Evolutionary conservation across 2,888 invertebrate species (phyloP), one percentile per base, ranked within the genome.

Genomic region (Chalcis sispes): DNA sequence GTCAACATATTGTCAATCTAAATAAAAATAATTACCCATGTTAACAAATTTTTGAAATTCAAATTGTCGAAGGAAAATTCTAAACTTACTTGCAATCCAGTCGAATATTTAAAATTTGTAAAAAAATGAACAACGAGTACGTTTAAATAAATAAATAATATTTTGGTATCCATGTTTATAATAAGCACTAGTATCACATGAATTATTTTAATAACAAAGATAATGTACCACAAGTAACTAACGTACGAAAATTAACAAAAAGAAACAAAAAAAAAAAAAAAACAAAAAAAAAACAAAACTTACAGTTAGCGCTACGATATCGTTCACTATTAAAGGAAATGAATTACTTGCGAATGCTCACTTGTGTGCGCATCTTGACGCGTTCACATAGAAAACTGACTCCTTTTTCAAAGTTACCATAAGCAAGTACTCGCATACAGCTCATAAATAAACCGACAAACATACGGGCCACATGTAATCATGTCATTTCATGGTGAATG

Each of bases 391-490:
- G 29, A 29, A 23, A 71, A 75, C 75, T 75, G 54, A 71, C 61
- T 75, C 23, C 58, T 65, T 66, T 75, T 71, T 75, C 32, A 61
- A 29, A 50, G 40, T 23, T 56, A 23, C 27, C 42, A 52, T 52
- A 61, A 29, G 56, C 15, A 56, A 42, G 52, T 70, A 75, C 48
- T 36, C 48, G 42, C 36, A 59, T 65, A 46, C 32, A 56, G 40
- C 71, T 71, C 66, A 75, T 75, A 75, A 75, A 75, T 75, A 66
- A 75, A 61, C 40, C 66, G 54, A 54, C 58, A 36, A 75, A 70
- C 70, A 75, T 75, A 71, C 75, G 75, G 75, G 75, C 32, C 29
- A 65, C 59, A 46, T 61, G 66, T 71, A 71, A 71, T 75, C 75
- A 59, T 65, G 46, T 62, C 40, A 42, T 69, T 61, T 69, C 69